phyloP scores from a whole-genome alignment of 2,888 invertebrate genomes.

The Cosmia trapezina region DNA sequence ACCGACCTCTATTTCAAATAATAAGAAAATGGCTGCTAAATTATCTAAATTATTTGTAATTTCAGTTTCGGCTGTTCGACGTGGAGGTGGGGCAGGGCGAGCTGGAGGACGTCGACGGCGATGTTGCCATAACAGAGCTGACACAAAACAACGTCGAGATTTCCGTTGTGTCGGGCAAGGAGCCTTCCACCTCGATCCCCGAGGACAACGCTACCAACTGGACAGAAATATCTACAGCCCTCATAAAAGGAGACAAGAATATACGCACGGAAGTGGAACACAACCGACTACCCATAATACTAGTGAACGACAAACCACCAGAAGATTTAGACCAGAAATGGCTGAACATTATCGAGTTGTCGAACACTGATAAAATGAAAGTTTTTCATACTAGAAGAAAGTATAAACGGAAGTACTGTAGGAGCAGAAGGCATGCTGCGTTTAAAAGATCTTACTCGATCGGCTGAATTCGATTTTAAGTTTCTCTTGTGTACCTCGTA shows the following conservation, averaged over 20 bases:
- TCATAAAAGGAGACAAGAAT: constrained; percentile 72
- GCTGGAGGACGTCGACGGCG: constrained; percentile 71
- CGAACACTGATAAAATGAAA: constrained; percentile 80
- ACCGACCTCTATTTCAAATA: neutral
- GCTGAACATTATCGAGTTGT: constrained; percentile 78
- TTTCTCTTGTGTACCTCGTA: constrained; percentile 36
- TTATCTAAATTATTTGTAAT: constrained; percentile 27
- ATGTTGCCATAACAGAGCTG: constrained; percentile 71
- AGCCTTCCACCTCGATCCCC: constrained; percentile 72
- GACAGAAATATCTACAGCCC: constrained; percentile 73
- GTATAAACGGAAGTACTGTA: constrained; percentile 83
- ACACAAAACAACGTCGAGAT: constrained; percentile 78
- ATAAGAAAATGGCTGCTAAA: constrained; percentile 10
- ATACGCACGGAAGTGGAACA: constrained; percentile 67
- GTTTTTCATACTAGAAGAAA: constrained; percentile 77
- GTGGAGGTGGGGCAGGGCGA: constrained; percentile 79
- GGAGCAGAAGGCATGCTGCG: constrained; percentile 78
- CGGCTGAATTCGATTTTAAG: constrained; percentile 66
- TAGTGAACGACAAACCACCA: constrained; percentile 84
- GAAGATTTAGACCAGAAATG: constrained; percentile 85
- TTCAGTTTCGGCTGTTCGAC: constrained; percentile 80
- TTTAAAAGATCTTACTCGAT: constrained; percentile 87
- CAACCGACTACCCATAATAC: constrained; percentile 79
- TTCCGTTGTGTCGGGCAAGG: constrained; percentile 76
- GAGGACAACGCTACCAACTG: constrained; percentile 72